phyloP scores from a whole-genome alignment of 2,888 invertebrate species.

The Gryllus longicercus region DNA sequence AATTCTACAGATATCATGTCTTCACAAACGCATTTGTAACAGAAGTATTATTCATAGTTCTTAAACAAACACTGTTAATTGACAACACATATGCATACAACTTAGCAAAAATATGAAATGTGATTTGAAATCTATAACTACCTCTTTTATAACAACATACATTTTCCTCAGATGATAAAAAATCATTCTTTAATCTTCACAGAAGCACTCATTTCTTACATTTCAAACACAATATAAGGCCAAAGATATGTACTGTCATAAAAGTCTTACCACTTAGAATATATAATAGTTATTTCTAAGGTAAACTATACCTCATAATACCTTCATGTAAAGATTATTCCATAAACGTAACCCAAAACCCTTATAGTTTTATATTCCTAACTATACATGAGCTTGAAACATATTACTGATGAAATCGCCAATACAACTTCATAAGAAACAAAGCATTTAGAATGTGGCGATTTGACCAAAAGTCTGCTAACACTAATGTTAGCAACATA shows the following conservation, averaged over 20 bases:
- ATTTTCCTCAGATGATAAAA: not conserved
- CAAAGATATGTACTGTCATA: slow-evolving; percentile 1
- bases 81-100: slow-evolving; percentile 17
- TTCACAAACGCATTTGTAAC: too few relatives aligned
- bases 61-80: not conserved
- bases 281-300: slow-evolving; percentile 5
- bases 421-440: not conserved
- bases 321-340: not conserved
- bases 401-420: not conserved
- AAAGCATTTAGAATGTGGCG: not conserved
- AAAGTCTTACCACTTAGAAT: not conserved
- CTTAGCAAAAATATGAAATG: slow-evolving; percentile 1
- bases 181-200: not conserved
- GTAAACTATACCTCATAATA: not conserved
- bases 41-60: not conserved
- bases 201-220: not conserved
- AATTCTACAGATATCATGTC: too few relatives aligned
- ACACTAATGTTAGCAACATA: not conserved
- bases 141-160: not conserved
- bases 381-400: not conserved
- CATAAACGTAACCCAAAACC: not conserved
- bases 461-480: not conserved
- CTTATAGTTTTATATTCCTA: not conserved
- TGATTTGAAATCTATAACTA: not conserved
- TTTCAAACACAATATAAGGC: slow-evolving; percentile 17